Evolutionary conservation across 2,888 invertebrate genomes (phyloP).

Genomic region (Escarpia spicata): DNA sequence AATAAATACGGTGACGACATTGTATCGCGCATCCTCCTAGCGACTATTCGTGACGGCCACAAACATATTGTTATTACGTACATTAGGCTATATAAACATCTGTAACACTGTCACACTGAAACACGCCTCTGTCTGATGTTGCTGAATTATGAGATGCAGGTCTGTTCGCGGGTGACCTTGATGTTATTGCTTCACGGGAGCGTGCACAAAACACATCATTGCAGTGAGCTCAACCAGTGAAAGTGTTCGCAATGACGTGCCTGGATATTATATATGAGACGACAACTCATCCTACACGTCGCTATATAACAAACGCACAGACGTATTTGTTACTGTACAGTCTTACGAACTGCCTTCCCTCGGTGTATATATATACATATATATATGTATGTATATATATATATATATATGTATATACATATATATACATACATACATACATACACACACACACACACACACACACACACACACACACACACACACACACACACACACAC

Average conservation of each 20-base stretch:
- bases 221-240: background rate
- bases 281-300: background rate
- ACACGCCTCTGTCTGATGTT: background rate
- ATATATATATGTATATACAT: slow-evolving; percentile 23
- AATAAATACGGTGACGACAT: background rate
- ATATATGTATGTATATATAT: slow-evolving; percentile 7
- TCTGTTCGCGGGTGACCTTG: background rate
- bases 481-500: too few species aligned
- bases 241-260: background rate
- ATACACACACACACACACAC: too few species aligned
- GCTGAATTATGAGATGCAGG: background rate
- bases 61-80: background rate
- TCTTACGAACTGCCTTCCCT: background rate
- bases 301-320: background rate
- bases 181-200: background rate
- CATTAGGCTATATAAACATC: background rate
- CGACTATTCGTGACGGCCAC: background rate
- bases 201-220: slow-evolving; percentile 8
- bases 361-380: background rate
- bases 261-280: background rate
- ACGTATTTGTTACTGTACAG: background rate
- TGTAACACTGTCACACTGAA: background rate
- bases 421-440: too few species aligned
- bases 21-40: background rate
- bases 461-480: too few species aligned